phyloP scores from a whole-genome alignment of 2,797 vertebrate genomes.

The Mormyrus proboscirostris region DNA sequence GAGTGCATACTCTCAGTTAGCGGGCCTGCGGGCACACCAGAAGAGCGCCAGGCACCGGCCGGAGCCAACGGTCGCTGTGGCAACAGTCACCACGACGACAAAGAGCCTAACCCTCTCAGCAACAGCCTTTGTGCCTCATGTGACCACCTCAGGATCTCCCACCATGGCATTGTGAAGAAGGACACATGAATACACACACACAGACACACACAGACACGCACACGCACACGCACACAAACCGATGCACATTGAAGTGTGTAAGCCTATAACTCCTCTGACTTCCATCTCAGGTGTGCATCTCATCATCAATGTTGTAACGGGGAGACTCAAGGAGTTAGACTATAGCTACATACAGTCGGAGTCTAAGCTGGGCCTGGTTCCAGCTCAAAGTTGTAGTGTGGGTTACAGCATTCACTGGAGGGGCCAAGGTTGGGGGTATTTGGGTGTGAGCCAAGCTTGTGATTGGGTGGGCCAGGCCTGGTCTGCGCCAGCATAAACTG shows the following conservation, averaged over 20 bases:
- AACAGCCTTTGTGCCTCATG: conserved; percentile 65
- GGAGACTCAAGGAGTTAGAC: neutral
- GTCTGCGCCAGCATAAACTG: neutral
- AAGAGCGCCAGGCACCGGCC: conserved; percentile 93
- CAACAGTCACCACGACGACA: conserved; percentile 49
- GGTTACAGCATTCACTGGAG: neutral
- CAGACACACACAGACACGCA: neutral
- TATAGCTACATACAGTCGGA: neutral
- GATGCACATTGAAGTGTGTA: conserved; percentile 7
- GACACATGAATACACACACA: neutral
- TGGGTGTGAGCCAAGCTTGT: neutral
- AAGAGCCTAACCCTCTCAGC: conserved; percentile 54
- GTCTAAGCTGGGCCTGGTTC: neutral
- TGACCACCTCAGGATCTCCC: conserved; percentile 72
- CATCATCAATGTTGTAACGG: neutral
- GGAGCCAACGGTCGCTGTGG: conserved; percentile 42
- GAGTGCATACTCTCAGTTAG: conserved; percentile 94
- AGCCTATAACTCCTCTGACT: conserved; percentile 48
- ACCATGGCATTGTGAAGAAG: conserved; percentile 82
- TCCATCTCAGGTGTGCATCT: neutral
- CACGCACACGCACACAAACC: neutral
- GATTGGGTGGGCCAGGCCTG: neutral
- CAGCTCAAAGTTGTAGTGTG: neutral
- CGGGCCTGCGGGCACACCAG: conserved; percentile 90
- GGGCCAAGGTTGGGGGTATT: neutral